Base-by-base conservation (phyloP, 1,140 invertebrate species). In the Cotesia typhae region DNA sequence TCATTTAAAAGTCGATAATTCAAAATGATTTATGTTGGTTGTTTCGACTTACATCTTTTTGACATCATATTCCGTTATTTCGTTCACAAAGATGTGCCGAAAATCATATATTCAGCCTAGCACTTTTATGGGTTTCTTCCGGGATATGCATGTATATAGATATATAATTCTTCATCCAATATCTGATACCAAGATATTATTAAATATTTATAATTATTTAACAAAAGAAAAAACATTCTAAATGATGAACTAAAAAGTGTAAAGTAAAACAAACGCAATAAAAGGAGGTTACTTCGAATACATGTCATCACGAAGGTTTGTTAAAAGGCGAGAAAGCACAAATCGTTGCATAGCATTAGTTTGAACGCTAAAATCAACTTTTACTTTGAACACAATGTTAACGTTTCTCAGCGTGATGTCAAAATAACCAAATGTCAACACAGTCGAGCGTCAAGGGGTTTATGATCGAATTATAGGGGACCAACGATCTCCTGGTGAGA, bases 1-100 rank as follows among this genome's bases (percentile, higher is more conserved):
- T 84, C 86, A 81, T 85, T 86, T 85, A 85, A 86, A 80, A 72
- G 80, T 67, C 81, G 80, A 85, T 87, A 87, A 84, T 79, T 87
- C 84, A 85, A 75, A 70, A 74, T 83, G 85, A 87, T 87, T 87
- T 87, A 87, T 79, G 78, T 70, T 75, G 69, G 20, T 17, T 28
- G 17, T 59, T 17, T 59, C 53, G 17, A 64, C 64, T 52, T 37
- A 52, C 71, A 28, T 35, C 66, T 10, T 73, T 78, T 81, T 82
- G 82, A 84, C 83, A 84, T 85, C 83, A 83, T 87, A 84, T 85
- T 85, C 83, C 83, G 85, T 86, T 85, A 85, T 79, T 35, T 57
- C 12, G 67, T 35, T 57, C 72, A 75, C 74, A 77, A n/a, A 70
- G 64, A 67, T 47, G 57, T 4, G 63, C 61, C 68, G 63, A 66